These are phyloP conservation scores for Lanistes nyassanus DNA, from an alignment of 1,140 invertebrate species.

Conservation along the genomic window DNA sequence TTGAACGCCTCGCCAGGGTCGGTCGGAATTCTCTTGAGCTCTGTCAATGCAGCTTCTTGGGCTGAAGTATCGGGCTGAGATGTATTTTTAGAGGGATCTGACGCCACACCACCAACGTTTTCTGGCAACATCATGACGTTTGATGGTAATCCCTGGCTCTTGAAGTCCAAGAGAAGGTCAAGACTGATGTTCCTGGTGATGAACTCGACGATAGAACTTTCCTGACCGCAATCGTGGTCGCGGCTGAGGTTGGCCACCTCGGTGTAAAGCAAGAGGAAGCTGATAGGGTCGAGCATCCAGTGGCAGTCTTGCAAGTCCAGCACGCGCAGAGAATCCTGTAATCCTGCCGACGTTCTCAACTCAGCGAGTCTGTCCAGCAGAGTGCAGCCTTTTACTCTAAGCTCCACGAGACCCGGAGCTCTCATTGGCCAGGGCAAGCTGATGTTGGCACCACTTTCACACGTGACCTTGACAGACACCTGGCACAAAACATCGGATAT, in stretches of 20 bases:
- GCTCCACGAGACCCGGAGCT: slow-evolving; percentile 23
- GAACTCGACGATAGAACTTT: slow-evolving; percentile 17
- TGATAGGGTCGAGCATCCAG: not conserved
- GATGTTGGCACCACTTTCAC: slow-evolving; percentile 24
- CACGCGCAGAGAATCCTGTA: slow-evolving; percentile 30
- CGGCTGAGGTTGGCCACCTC: slow-evolving; percentile 26
- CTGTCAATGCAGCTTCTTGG: not conserved
- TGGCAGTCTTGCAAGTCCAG: slow-evolving; percentile 30
- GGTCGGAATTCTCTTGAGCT: too few species aligned
- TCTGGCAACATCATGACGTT: not conserved
- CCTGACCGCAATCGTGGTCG: slow-evolving; percentile 40
- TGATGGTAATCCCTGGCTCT: not conserved
- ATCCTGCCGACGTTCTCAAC: slow-evolving; percentile 18
- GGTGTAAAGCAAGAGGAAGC: not conserved
- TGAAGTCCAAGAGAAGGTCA: too few species aligned
- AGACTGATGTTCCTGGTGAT: slow-evolving; percentile 24
- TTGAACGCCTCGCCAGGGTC: too few species aligned
- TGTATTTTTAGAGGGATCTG: not conserved
- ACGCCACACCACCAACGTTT: too few species aligned
- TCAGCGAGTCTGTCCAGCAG: slow-evolving; percentile 29
- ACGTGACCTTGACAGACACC: slow-evolving; percentile 1
- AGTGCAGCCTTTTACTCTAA: slow-evolving; percentile 17
- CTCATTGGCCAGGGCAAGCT: slow-evolving; percentile 31
- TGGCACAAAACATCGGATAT: not conserved
- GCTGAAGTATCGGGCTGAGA: too few species aligned